Evolutionary conservation across 2,888 invertebrate species (phyloP).

Genomic region (Marasmarcha lunaedactyla): DNA sequence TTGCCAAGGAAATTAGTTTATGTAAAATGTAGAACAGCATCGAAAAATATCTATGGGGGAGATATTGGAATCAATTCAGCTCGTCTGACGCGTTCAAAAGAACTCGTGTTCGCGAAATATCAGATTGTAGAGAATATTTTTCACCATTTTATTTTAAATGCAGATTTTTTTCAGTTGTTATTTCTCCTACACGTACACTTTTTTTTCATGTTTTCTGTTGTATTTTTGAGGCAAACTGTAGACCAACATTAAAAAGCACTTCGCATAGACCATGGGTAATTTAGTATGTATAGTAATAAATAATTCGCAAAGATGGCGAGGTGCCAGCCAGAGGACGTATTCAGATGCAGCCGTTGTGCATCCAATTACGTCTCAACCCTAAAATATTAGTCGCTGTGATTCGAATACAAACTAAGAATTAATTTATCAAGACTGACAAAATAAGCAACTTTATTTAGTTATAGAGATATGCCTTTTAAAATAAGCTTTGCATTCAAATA

Average conservation of each 20-base stretch:
- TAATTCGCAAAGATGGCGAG: slow-evolving; percentile 51
- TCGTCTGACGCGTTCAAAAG: slow-evolving; percentile 36
- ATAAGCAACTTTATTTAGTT: no score
- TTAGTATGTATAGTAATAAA: slow-evolving; percentile 21
- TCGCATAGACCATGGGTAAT: no score
- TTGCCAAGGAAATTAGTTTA: slow-evolving; percentile 70
- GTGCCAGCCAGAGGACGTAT: slow-evolving; percentile 49
- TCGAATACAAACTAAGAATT: slow-evolving; percentile 50
- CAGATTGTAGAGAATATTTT: slow-evolving; percentile 23
- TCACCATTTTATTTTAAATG: slow-evolving; percentile 28
- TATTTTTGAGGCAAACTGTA: slow-evolving; percentile 26
- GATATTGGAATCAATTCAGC: slow-evolving; percentile 58
- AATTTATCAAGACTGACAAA: slow-evolving; percentile 26
- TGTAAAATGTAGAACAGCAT: slow-evolving; percentile 67
- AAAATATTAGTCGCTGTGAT: slow-evolving; percentile 55
- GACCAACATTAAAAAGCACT: no score
- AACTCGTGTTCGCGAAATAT: slow-evolving; percentile 38
- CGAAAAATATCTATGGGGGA: slow-evolving; percentile 57
- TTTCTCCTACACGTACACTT: no score
- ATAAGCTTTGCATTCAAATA: no score
- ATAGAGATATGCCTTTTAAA: no score
- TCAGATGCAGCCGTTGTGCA: slow-evolving; percentile 50
- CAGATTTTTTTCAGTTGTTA: no score
- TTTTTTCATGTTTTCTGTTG: not conserved
- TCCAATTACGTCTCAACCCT: slow-evolving; percentile 64